Evolutionary conservation across 2,113 vertebrate genomes (phyloP), one percentile per base, ranked within the genome.

Genomic region (Vanacampus margaritifer): DNA sequence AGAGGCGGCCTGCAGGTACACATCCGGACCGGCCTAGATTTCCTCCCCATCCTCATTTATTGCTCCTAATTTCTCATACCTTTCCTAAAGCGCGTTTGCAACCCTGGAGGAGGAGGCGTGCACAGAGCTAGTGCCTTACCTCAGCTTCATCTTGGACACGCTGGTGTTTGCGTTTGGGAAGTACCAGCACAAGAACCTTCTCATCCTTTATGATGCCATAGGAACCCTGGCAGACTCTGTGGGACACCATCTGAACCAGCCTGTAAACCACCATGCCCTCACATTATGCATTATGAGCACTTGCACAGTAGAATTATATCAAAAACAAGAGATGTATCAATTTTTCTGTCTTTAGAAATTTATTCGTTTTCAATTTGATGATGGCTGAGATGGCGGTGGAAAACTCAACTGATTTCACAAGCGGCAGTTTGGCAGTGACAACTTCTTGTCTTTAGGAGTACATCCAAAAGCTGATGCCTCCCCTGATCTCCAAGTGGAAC

Each of bases 121-220:
- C 75, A 97, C 96, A 0, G 96, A 97, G 89, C 92, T 98, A 80
- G 96, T 98, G n/a, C 95, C 96, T 0, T 97, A 98, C 75, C 92
- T 98, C 79, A 97, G 95, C 83, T 98, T 95, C 82, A 98, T 98
- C 69, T 87, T 97, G 67, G 96, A 97, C 86, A 97, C 96, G 0
- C 84, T 98, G 11, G 96, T 98, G n/a, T 98, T 98, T 14, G 95
- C 96, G 56, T 98, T 98, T 1, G 94, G 95, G 51, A 98, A 98
- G 60, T 98, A 98, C 84, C 96, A 97, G 85, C 96, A 98, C 91
- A 98, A 98, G 90, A 98, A 97, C 82, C 88, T 98, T 46, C 93
- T 98, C 16, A 98, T 98, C 80, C 93, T 98, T 36, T 98, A 98
- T 0, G 96, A 98, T 0, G 96, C 96, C 75, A 98, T 98, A 1